A percentile compares a stretch with the other conserved stretches of the same genome.
phyloP scores from a whole-genome alignment of 2,888 invertebrate species.

The Notodonta ziczac region DNA sequence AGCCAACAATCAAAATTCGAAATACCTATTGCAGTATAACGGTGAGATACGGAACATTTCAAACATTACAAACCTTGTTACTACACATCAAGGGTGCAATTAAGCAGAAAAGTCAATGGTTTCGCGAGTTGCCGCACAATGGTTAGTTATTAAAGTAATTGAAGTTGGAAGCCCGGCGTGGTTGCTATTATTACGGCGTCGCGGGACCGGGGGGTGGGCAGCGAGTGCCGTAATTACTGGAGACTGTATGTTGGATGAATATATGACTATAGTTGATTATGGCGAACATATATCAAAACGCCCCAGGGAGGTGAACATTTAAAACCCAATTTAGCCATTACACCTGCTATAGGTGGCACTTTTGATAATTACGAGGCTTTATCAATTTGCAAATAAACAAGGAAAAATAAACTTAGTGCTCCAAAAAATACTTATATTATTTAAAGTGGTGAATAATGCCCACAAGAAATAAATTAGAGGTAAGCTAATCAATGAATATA shows the following conservation, averaged over 20 bases:
- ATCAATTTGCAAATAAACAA: too few relatives aligned
- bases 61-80: not conserved
- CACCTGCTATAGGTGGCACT: not conserved
- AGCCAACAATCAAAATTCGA: too few relatives aligned
- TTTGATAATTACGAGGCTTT: not conserved
- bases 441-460: too few relatives aligned
- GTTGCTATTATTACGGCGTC: slow-evolving; percentile 42
- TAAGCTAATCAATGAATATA: too few relatives aligned
- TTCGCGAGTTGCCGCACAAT: slow-evolving; percentile 42
- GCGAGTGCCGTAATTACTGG: slow-evolving; percentile 5
- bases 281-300: not conserved
- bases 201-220: slow-evolving; percentile 24
- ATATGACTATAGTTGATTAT: not conserved
- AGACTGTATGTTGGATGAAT: not conserved
- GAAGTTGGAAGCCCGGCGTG: slow-evolving; percentile 57
- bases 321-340: not conserved
- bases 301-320: not conserved
- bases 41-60: not conserved
- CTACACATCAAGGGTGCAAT: slow-evolving; percentile 15
- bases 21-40: too few relatives aligned
- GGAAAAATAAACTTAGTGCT: too few relatives aligned
- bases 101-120: slow-evolving; percentile 39
- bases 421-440: too few relatives aligned
- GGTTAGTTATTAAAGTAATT: slow-evolving; percentile 69
- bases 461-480: too few relatives aligned